These are phyloP conservation scores for Stenurella melanura DNA, from an alignment of 2,888 invertebrate species.

Conservation along the genomic window DNA sequence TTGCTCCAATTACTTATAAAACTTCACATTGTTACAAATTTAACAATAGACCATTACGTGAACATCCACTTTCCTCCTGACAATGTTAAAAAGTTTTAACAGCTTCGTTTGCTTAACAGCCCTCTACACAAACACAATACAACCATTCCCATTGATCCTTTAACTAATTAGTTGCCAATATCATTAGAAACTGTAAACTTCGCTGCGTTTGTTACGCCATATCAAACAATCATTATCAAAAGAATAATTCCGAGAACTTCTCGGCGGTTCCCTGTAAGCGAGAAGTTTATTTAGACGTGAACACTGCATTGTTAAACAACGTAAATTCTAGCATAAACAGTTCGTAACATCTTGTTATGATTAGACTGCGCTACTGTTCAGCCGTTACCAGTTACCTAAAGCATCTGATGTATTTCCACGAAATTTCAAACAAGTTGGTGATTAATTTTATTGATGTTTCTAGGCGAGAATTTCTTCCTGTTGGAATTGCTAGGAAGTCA, in stretches of 20 bases:
- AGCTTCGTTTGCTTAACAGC: neutral
- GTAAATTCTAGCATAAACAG: neutral
- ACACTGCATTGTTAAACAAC: neutral
- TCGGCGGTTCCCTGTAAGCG: neutral
- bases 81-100: neutral
- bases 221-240: neutral
- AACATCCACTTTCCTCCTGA: neutral
- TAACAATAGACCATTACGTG: neutral
- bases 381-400: neutral
- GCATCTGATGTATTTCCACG: neutral
- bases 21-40: neutral
- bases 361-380: neutral
- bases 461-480: neutral
- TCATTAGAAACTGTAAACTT: neutral
- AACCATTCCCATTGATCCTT: neutral
- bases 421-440: neutral
- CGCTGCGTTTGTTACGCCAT: neutral
- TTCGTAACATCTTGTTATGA: neutral
- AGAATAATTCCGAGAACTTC: neutral
- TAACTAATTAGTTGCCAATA: neutral
- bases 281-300: neutral
- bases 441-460: neutral
- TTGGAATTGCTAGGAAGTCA: too few relatives aligned
- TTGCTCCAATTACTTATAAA: too few relatives aligned
- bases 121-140: neutral